These are phyloP conservation scores for Poecilia velifera DNA, from an alignment of 2,797 vertebrate genomes.

Conservation along the genomic window DNA sequence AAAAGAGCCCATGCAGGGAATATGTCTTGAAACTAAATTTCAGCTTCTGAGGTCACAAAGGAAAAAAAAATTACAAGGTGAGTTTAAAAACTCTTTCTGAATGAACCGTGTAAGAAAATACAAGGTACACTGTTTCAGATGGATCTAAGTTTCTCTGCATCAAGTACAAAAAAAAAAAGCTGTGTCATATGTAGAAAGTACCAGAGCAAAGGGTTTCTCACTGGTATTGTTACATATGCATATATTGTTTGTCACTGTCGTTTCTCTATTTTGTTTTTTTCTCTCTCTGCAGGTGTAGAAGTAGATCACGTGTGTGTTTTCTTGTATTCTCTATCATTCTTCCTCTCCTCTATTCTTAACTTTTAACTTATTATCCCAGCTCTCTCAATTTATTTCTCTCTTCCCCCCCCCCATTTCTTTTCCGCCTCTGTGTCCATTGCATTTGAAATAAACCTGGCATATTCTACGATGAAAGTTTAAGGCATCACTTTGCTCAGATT, in stretches of 20 bases:
- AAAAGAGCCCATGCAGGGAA: background rate
- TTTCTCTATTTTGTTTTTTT: background rate
- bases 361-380: background rate
- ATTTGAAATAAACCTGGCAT: background rate
- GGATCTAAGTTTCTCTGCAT: background rate
- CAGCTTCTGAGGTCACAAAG: background rate
- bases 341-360: background rate
- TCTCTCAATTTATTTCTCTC: background rate
- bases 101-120: background rate
- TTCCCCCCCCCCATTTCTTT: background rate
- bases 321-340: background rate
- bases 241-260: background rate
- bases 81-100: background rate
- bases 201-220: background rate
- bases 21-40: conserved; percentile 8
- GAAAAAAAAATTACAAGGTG: background rate
- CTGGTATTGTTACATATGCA: background rate
- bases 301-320: background rate
- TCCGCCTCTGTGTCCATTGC: background rate
- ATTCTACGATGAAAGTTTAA: background rate
- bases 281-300: background rate
- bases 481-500: background rate
- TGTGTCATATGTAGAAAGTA: background rate
- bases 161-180: background rate
- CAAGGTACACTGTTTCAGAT: background rate